Evolutionary conservation across 1,140 invertebrate genomes (phyloP).

Genomic region (Hirudo medicinalis): DNA sequence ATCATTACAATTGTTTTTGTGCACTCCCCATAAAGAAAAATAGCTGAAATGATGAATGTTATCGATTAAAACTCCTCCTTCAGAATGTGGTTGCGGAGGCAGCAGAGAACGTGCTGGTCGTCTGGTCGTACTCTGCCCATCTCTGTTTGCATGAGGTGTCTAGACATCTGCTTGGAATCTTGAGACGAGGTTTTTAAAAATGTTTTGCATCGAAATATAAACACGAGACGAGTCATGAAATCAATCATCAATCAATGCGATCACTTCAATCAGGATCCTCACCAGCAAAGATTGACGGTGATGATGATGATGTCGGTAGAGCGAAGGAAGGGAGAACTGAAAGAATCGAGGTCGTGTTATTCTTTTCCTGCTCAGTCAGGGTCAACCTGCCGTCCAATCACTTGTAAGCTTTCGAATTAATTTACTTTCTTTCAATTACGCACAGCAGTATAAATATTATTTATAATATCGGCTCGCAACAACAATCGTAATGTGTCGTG

Average conservation of each 20-base stretch:
- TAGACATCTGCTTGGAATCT: neutral
- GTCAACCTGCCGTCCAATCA: constrained; percentile 28
- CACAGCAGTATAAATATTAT: no score
- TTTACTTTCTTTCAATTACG: no score
- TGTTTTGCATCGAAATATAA: neutral
- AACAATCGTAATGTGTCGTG: no score
- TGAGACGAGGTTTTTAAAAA: neutral
- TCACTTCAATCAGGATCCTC: no score
- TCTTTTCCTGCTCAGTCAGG: constrained; percentile 24
- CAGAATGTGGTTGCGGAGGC: neutral
- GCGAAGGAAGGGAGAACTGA: no score
- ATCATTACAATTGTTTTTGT: no score
- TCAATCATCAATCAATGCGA: neutral
- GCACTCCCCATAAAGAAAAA: no score
- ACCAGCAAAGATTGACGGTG: no score
- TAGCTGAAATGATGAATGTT: no score
- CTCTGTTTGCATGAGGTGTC: neutral
- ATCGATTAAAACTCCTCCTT: neutral
- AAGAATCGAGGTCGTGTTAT: no score
- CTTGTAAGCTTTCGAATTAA: constrained; percentile 27
- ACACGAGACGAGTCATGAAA: neutral
- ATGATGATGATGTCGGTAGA: no score
- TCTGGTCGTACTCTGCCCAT: neutral
- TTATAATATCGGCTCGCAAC: no score
- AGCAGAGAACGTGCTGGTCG: neutral